A percentile compares a stretch with the other conserved stretches of the same genome.
Conservation (phyloP, 2,797 vertebrate genomes). For the Xerus rutilus region DNA sequence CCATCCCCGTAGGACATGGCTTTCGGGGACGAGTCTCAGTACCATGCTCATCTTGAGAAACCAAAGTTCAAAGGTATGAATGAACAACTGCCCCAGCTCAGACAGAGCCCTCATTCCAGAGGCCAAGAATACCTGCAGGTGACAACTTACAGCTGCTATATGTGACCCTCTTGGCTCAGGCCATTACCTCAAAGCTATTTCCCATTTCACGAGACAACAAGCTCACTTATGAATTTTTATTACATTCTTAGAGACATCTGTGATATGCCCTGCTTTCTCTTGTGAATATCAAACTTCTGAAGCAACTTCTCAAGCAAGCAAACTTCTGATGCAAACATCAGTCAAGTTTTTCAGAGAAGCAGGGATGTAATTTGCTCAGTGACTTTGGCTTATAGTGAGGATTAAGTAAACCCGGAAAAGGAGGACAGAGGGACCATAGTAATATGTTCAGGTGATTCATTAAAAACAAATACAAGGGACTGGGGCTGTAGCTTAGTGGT, state of each 20-base stretch:
- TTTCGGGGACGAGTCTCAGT: not conserved
- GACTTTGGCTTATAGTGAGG: not conserved
- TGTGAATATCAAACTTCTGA: not conserved
- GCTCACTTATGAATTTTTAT: not conserved
- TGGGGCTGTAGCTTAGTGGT: too few species aligned
- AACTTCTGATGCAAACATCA: not conserved
- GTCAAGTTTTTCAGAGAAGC: not conserved
- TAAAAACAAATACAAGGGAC: not conserved
- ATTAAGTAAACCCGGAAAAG: slow-evolving; percentile 17
- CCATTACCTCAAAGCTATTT: not conserved
- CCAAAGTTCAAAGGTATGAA: slow-evolving; percentile 40
- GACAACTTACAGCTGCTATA: not conserved
- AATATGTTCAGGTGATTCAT: not conserved
- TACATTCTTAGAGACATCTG: not conserved
- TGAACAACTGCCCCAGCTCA: not conserved
- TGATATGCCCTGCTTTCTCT: not conserved
- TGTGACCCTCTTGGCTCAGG: not conserved
- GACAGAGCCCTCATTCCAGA: not conserved
- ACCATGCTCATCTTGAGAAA: not conserved
- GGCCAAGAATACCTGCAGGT: not conserved
- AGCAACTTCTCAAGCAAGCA: not conserved
- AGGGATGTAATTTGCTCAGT: not conserved
- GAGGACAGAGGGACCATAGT: not conserved
- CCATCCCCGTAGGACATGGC: not conserved
- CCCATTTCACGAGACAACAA: not conserved